Conservation (phyloP, 2,797 vertebrate species). For the Mionectes olivaceus region DNA sequence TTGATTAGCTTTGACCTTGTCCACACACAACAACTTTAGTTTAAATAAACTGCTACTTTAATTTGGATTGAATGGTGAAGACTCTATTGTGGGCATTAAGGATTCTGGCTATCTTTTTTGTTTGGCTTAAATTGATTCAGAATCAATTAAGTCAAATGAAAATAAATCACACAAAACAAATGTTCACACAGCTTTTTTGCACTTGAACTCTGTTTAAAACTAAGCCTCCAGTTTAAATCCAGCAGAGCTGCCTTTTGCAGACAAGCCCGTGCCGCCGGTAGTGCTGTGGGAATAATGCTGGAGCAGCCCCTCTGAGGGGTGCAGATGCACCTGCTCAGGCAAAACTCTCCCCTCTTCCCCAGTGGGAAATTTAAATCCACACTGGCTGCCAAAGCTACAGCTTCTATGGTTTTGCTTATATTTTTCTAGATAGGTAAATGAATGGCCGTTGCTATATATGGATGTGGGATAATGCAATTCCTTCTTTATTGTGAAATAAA, state of each 20-base stretch:
- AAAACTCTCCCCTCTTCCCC: neutral
- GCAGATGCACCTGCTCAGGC: neutral
- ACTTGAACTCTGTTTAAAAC: neutral
- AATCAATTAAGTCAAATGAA: neutral
- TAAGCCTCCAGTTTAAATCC: neutral
- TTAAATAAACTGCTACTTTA: neutral
- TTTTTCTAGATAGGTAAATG: neutral
- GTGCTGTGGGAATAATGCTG: neutral
- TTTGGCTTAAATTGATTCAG: neutral
- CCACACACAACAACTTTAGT: neutral
- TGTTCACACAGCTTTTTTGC: neutral
- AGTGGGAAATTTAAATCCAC: neutral
- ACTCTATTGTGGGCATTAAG: neutral
- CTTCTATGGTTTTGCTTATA: neutral
- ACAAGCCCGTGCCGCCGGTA: neutral
- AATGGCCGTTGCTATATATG: neutral
- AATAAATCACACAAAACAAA: neutral
- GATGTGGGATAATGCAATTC: neutral
- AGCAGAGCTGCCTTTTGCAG: neutral
- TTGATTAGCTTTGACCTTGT: slow-evolving; percentile 11
- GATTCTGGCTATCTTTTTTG: neutral
- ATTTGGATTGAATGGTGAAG: neutral
- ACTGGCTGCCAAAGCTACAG: neutral
- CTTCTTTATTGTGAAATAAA: neutral
- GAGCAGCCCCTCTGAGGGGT: neutral